Evolutionary conservation across 2,113 vertebrate genomes (phyloP), one percentile per base, ranked within the genome.

Genomic region (Anarrhichthys ocellatus): DNA sequence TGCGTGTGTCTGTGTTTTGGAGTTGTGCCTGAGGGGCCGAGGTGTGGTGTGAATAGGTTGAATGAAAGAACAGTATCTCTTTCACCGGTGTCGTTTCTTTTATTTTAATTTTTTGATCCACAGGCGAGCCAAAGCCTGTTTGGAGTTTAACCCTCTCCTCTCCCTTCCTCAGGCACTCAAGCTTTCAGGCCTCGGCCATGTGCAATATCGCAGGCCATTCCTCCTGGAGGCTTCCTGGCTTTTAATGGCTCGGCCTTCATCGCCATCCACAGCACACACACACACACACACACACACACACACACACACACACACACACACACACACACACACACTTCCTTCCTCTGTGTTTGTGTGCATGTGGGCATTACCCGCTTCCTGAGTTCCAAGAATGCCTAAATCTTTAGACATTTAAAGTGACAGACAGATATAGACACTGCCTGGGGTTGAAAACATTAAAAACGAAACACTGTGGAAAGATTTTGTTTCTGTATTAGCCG

Each of bases 181-280:
- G 77, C 69, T 54, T 34, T 76, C 61, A 38, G 73, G 62, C 76
- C 56, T 61, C 15, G 2, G 62, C 78, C 72, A 72, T 48, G 79
- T 82, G 89, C 85, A 83, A 82, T 80, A 87, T 79, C 10, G 20
- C 75, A 85, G 87, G 82, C 84, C 87, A 87, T 87, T 86, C 87
- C 69, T 89, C 74, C 75, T 50, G 14, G 59, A 22, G 3, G 52
- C 87, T 89, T 92, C 90, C 92, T 93, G 87, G 72, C 78, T 90
- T 88, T 58, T 91, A 42, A 87, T 83, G 61, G 70, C 80, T 80
- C 22, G 29, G 83, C 76, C 89, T 92, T 89, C 91, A 79, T 89
- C 80, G 0, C 71, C 17, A 32, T 77, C 76, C 88, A 42, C 78
- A 59, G 79, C 85, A 82, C 88, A 70, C 81, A 72, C 84, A 82